Conservation (phyloP, 2,797 vertebrate species). For the Cuniculus paca region DNA sequence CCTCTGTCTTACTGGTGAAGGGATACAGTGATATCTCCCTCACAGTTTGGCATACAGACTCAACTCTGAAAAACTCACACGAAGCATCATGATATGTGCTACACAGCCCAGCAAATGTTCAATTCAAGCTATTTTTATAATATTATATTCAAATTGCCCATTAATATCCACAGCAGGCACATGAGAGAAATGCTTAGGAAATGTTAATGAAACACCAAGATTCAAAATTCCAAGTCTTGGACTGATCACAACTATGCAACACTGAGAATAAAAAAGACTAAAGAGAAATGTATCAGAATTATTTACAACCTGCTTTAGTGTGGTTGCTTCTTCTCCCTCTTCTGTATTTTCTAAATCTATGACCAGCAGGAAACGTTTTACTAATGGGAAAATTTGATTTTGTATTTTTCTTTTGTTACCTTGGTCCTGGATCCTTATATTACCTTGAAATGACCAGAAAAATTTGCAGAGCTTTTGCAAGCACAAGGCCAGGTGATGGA, state of each 20-base stretch:
- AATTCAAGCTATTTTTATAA: neutral
- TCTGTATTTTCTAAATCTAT: constrained; percentile 38
- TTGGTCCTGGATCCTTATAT: neutral
- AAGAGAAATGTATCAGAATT: neutral
- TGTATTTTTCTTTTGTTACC: neutral
- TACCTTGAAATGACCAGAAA: neutral
- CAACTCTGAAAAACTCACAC: neutral
- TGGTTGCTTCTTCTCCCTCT: neutral
- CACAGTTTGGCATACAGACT: neutral
- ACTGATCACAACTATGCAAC: neutral
- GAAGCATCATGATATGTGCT: neutral
- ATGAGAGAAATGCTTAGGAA: neutral
- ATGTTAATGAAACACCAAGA: neutral
- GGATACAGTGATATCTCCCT: neutral
- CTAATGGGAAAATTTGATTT: constrained; percentile 39
- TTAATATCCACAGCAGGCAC: neutral
- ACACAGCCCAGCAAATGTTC: neutral
- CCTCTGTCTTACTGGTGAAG: neutral
- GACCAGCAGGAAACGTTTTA: neutral
- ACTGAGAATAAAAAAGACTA: neutral
- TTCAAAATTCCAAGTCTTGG: neutral
- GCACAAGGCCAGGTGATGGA: neutral
- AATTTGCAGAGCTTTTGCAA: neutral
- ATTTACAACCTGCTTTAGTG: neutral
- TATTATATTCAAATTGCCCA: neutral